Percentiles rank a stretch among this genome's conserved stretches.
These are phyloP conservation scores for Gallirallus australis DNA, from an alignment of 2,797 vertebrate genomes.

Conservation along the genomic window DNA sequence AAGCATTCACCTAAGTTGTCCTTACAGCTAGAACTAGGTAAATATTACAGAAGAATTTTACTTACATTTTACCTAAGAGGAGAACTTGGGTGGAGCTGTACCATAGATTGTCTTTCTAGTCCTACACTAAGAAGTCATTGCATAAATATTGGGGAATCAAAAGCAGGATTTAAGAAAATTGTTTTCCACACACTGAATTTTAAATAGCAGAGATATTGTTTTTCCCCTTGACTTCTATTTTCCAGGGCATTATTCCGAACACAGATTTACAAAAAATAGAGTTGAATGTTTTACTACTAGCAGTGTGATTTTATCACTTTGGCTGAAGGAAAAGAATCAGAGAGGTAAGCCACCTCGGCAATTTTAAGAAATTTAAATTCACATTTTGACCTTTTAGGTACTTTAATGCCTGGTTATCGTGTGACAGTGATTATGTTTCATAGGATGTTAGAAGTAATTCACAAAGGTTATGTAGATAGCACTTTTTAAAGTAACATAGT, in stretches of 20 bases:
- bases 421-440: neutral
- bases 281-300: neutral
- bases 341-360: neutral
- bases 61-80: neutral
- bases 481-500: constrained; percentile 12
- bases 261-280: neutral
- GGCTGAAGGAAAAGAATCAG: neutral
- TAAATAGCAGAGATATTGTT: neutral
- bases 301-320: neutral
- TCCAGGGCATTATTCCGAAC: neutral
- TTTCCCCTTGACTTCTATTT: neutral
- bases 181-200: neutral
- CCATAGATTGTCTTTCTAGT: neutral
- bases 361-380: constrained; percentile 18
- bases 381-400: neutral
- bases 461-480: constrained; percentile 1
- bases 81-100: neutral
- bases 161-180: neutral
- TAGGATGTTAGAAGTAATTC: neutral
- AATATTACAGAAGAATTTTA: neutral
- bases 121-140: neutral
- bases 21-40: neutral
- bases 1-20: neutral
- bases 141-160: neutral
- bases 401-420: neutral